A percentile compares a stretch with the other conserved stretches of the same genome.
Conservation (phyloP, 2,797 vertebrate species). For the Clamator glandarius region DNA sequence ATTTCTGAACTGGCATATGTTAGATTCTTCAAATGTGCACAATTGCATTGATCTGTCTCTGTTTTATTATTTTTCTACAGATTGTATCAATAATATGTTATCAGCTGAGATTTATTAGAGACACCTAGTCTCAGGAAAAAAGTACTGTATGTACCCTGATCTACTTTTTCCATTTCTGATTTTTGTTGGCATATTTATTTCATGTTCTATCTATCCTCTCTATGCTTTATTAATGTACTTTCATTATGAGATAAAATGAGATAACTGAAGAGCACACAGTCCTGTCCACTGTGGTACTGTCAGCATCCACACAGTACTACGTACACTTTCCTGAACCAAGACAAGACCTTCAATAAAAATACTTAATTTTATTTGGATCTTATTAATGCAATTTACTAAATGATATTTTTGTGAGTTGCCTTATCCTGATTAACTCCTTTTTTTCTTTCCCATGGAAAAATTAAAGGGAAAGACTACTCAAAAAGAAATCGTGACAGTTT, state of each 20-base stretch:
- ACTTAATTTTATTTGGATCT: background rate
- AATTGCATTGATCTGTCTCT: background rate
- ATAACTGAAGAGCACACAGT: background rate
- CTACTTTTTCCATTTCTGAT: background rate
- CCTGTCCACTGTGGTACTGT: background rate
- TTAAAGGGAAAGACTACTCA: background rate
- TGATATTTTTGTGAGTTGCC: background rate
- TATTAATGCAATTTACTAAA: background rate
- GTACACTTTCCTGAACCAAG: background rate
- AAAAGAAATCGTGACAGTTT: background rate
- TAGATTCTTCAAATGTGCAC: background rate
- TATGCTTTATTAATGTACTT: constrained; percentile 38
- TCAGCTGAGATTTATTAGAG: constrained; percentile 3
- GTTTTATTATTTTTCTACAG: background rate
- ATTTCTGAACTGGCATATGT: background rate
- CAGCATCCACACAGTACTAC: background rate
- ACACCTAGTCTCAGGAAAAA: background rate
- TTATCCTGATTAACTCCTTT: background rate
- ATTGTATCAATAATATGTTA: background rate
- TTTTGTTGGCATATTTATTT: constrained; percentile 35
- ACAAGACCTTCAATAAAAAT: background rate
- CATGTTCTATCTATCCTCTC: background rate
- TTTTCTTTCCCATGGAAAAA: background rate
- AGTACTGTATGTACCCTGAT: background rate
- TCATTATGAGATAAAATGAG: background rate